phyloP scores from a whole-genome alignment of 2,888 invertebrate genomes.

The Gymnocheta viridis region DNA sequence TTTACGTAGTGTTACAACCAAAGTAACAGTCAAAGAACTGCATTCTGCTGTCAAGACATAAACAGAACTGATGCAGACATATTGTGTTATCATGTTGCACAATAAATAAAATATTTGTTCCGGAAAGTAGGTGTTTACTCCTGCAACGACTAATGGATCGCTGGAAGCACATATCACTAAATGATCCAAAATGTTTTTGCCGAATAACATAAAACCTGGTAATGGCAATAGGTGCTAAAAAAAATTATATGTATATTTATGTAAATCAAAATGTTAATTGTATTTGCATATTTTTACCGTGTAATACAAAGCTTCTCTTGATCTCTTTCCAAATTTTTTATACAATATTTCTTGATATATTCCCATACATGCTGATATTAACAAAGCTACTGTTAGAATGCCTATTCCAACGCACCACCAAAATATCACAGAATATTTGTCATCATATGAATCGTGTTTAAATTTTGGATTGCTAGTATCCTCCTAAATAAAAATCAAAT shows the following conservation, averaged over 20 bases:
- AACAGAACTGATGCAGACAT: slow-evolving; percentile 96
- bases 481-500: slow-evolving; percentile 77
- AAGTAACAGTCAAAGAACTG: slow-evolving; percentile 95
- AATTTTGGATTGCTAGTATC: slow-evolving; percentile 84
- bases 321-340: slow-evolving; percentile 93
- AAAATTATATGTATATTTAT: slow-evolving; percentile 49
- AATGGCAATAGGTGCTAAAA: slow-evolving; percentile 93
- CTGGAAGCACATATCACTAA: slow-evolving; percentile 88
- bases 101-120: slow-evolving; percentile 89
- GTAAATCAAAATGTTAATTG: background rate
- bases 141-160: slow-evolving; percentile 82
- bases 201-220: slow-evolving; percentile 92
- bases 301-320: slow-evolving; percentile 93
- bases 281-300: slow-evolving; percentile 83
- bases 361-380: slow-evolving; percentile 97
- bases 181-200: slow-evolving; percentile 90
- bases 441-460: slow-evolving; percentile 30
- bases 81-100: slow-evolving; percentile 94
- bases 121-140: slow-evolving; percentile 85
- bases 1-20: slow-evolving; percentile 97
- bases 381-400: slow-evolving; percentile 92
- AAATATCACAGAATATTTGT: slow-evolving; percentile 81
- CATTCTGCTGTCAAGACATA: slow-evolving; percentile 97
- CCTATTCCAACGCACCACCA: slow-evolving; percentile 89
- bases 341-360: slow-evolving; percentile 96